These are phyloP conservation scores for Atlantisia rogersi DNA, from an alignment of 2,113 vertebrate genomes.

Conservation along the genomic window DNA sequence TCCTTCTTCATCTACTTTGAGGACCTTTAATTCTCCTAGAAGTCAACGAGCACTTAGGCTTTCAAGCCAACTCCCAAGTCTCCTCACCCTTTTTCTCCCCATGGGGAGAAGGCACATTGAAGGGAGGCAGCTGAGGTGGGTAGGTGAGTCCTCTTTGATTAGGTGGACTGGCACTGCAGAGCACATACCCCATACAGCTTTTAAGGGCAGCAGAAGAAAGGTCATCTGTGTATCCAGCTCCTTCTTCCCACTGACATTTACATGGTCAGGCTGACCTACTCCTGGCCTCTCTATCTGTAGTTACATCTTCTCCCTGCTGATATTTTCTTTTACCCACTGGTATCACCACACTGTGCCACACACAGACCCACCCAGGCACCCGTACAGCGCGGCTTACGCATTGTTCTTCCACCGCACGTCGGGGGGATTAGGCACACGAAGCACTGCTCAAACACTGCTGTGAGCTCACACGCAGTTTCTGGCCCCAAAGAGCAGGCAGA, in stretches of 20 bases:
- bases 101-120: not conserved
- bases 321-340: not conserved
- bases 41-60: not conserved
- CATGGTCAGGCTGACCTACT: not conserved
- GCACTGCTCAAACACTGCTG: not conserved
- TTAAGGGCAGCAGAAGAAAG: not conserved
- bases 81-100: not conserved
- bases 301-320: not conserved
- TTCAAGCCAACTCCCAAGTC: not conserved
- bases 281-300: not conserved
- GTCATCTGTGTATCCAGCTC: not conserved
- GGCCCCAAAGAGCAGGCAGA: not conserved
- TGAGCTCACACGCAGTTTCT: not conserved
- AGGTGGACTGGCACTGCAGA: not conserved
- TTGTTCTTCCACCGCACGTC: not conserved
- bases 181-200: not conserved
- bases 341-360: not conserved
- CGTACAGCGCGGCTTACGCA: no score
- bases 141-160: not conserved
- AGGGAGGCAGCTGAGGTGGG: not conserved
- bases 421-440: not conserved
- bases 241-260: not conserved
- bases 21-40: not conserved
- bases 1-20: not conserved
- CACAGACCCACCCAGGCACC: not conserved